phyloP scores from a whole-genome alignment of 1,140 invertebrate genomes.

The Trachymyrmex septentrionalis region DNA sequence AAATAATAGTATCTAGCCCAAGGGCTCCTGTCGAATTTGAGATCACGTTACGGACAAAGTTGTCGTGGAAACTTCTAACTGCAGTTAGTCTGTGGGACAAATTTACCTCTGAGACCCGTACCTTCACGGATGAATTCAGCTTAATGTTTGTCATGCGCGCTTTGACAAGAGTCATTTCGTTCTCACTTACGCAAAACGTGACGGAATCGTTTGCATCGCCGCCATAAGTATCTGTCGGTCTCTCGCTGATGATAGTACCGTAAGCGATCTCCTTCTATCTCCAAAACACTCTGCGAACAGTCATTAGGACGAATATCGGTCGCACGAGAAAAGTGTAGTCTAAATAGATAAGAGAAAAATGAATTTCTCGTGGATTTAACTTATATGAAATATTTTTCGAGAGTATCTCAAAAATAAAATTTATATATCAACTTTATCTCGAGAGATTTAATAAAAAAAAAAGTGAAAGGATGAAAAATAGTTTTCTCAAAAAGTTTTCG shows the following conservation, averaged over 20 bases:
- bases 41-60: conserved; percentile 55
- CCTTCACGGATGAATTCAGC: conserved; percentile 52
- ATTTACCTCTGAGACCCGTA: conserved; percentile 47
- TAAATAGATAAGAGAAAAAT: conserved; percentile 22
- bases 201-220: conserved; percentile 1
- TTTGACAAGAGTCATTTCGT: conserved; percentile 45
- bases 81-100: conserved; percentile 52
- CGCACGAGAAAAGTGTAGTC: neutral
- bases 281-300: neutral
- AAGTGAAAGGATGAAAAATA: neutral
- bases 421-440: conserved; percentile 5
- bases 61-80: conserved; percentile 52
- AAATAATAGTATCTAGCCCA: conserved; percentile 33
- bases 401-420: neutral
- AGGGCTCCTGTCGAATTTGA: conserved; percentile 28
- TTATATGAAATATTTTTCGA: conserved; percentile 27
- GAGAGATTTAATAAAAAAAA: neutral
- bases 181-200: conserved; percentile 27
- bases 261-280: neutral
- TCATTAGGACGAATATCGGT: conserved; percentile 20
- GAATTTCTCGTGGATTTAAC: conserved; percentile 39
- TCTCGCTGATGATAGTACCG: neutral
- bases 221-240: neutral
- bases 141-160: conserved; percentile 35
- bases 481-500: neutral